phyloP scores from a whole-genome alignment of 2,113 vertebrate genomes.

The Amazona guildingii region DNA sequence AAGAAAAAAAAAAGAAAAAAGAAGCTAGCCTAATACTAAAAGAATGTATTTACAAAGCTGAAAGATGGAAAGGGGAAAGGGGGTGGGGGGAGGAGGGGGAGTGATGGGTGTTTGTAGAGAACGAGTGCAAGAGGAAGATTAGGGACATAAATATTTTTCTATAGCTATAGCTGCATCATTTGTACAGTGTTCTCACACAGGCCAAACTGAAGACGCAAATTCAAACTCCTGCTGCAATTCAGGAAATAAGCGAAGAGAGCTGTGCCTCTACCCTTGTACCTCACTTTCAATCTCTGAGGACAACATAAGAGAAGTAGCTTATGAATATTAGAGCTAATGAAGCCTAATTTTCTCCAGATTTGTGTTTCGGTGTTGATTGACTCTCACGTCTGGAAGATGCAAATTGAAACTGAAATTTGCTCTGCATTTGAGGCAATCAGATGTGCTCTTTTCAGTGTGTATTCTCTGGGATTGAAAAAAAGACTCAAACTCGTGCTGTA shows the following conservation, averaged over 20 bases:
- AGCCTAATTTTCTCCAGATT: constrained; percentile 20
- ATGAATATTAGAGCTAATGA: constrained; percentile 33
- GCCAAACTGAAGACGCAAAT: background rate
- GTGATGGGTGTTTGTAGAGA: background rate
- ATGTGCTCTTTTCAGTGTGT: background rate
- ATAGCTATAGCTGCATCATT: background rate
- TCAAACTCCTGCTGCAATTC: background rate
- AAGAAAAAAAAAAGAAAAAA: background rate
- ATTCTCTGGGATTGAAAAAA: background rate
- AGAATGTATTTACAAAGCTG: background rate
- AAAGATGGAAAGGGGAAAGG: background rate
- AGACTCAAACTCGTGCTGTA: background rate
- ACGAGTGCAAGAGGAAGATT: background rate
- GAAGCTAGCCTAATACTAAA: background rate
- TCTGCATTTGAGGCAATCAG: background rate
- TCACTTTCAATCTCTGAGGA: background rate
- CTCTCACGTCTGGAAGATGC: background rate
- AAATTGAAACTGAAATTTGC: background rate
- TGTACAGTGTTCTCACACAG: background rate
- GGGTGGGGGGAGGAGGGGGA: background rate
- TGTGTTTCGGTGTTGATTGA: background rate
- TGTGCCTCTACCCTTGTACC: background rate
- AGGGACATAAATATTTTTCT: background rate
- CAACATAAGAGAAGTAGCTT: background rate
- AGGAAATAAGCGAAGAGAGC: background rate